These are phyloP conservation scores for Monochamus alternatus DNA, from an alignment of 2,888 invertebrate species.

Conservation along the genomic window DNA sequence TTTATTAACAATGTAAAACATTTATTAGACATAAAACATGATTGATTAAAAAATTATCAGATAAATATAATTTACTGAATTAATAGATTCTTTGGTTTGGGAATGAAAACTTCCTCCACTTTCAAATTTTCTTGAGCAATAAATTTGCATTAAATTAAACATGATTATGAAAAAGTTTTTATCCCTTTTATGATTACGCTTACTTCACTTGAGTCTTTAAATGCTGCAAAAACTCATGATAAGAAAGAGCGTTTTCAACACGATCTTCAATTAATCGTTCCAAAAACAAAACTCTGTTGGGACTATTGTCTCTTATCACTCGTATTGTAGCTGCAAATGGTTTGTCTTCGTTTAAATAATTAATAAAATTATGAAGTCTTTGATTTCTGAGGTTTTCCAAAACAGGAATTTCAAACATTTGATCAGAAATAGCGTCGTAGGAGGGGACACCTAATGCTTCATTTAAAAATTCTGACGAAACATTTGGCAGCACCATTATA, in stretches of 20 bases:
- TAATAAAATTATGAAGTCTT: constrained; percentile 85
- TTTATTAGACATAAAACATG: background rate
- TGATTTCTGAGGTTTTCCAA: constrained; percentile 83
- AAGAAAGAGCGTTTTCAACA: constrained; percentile 93
- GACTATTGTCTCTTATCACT: constrained; percentile 94
- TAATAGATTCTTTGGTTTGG: constrained; percentile 32
- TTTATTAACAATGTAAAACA: background rate
- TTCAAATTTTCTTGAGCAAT: constrained; percentile 56
- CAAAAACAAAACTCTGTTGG: constrained; percentile 85
- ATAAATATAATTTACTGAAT: constrained; percentile 22
- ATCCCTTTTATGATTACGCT: constrained; percentile 37
- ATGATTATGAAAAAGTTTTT: constrained; percentile 28
- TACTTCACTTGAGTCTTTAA: constrained; percentile 92
- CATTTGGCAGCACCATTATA: constrained; percentile 87
- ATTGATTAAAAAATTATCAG: constrained; percentile 10
- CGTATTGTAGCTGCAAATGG: constrained; percentile 86
- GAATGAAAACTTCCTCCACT: constrained; percentile 39
- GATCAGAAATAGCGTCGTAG: constrained; percentile 83
- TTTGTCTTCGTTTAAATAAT: constrained; percentile 88
- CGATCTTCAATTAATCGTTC: constrained; percentile 95
- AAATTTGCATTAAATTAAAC: constrained; percentile 59
- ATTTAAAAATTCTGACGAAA: constrained; percentile 82
- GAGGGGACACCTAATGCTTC: constrained; percentile 85
- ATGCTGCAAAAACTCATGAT: constrained; percentile 98
- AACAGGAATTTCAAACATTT: constrained; percentile 85